Conservation (phyloP, 2,113 vertebrate genomes). For the Xiphophorus maculatus region DNA sequence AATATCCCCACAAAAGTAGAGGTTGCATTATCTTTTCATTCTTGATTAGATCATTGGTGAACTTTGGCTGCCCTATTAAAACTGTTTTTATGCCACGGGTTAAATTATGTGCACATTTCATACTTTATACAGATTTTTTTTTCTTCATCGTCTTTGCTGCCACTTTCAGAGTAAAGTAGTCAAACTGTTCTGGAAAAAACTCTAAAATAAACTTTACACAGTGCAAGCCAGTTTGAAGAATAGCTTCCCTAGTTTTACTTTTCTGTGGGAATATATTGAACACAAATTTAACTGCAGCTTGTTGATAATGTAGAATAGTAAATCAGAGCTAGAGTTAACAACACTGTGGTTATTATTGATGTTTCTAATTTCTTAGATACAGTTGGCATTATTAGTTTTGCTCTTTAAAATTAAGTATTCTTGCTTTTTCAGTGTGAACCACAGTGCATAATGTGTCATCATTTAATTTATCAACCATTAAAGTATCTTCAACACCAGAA, state of each 20-base stretch:
- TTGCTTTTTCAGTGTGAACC: background rate
- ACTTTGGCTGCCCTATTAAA: background rate
- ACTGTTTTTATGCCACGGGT: background rate
- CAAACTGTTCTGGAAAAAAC: background rate
- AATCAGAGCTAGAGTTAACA: background rate
- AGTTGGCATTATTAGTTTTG: background rate
- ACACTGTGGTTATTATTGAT: background rate
- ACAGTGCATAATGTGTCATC: background rate
- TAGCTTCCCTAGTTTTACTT: background rate
- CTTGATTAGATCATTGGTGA: background rate
- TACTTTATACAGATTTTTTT: background rate
- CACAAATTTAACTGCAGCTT: background rate
- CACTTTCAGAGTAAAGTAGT: too few relatives aligned
- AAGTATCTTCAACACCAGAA: conserved; percentile 3
- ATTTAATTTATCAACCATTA: conserved; percentile 39
- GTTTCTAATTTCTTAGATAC: background rate
- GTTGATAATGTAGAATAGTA: background rate
- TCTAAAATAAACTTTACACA: background rate
- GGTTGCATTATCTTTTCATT: background rate
- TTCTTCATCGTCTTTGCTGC: background rate
- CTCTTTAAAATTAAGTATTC: conserved; percentile 1
- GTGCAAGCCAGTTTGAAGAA: background rate
- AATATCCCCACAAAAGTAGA: background rate
- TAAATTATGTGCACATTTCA: background rate
- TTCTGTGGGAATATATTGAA: background rate